Percentiles rank a stretch among this genome's conserved stretches.
Conservation (phyloP, 2,888 invertebrate species). For the Leptinotarsa peninsularis region DNA sequence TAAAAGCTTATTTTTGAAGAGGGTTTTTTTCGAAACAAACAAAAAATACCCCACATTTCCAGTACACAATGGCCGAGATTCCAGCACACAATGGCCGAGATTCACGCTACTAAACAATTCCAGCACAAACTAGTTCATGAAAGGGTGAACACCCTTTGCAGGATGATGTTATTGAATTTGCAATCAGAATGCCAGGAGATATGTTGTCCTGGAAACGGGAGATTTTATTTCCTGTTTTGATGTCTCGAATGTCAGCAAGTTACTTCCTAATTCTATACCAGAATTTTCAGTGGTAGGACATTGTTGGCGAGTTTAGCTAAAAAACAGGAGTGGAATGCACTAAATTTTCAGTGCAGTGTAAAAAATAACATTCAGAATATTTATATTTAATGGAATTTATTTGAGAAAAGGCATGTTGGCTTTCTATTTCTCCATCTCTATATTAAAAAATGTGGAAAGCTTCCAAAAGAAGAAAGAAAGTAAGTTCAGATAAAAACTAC, state of each 20-base stretch:
- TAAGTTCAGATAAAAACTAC: no score
- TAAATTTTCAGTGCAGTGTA: no score
- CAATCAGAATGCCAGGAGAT: slow-evolving; percentile 7
- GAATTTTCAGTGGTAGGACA: not conserved
- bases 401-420: no score
- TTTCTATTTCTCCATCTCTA: no score
- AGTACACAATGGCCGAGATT: slow-evolving; percentile 9
- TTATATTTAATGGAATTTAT: no score
- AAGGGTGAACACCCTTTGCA: slow-evolving; percentile 14
- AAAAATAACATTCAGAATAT: no score
- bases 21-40: not conserved
- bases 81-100: slow-evolving; percentile 7
- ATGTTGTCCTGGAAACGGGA: slow-evolving; percentile 18
- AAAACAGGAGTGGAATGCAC: no score
- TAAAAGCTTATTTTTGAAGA: slow-evolving; percentile 3
- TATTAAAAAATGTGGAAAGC: no score
- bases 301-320: no score
- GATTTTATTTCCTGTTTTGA: slow-evolving; percentile 23
- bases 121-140: slow-evolving; percentile 3
- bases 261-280: not conserved
- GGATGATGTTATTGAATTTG: slow-evolving; percentile 11
- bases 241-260: not conserved
- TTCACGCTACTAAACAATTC: slow-evolving; percentile 1
- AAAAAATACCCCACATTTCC: slow-evolving; percentile 1
- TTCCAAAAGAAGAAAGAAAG: no score